A percentile compares a stretch with the other conserved stretches of the same genome.
These are phyloP conservation scores for Heliconius ismenius DNA, from an alignment of 2,888 invertebrate species.

Conservation along the genomic window DNA sequence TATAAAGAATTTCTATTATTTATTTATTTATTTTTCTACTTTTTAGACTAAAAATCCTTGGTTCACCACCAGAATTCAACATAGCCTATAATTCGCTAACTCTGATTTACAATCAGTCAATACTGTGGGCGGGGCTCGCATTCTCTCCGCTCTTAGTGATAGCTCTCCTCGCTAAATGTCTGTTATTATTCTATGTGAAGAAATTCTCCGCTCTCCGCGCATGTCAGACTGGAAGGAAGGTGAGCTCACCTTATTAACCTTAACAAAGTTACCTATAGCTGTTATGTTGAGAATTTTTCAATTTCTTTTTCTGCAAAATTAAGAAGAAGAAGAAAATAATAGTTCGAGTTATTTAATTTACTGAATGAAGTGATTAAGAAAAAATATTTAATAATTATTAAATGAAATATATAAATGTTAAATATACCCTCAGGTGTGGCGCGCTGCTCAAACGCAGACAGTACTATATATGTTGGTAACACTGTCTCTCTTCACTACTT, in stretches of 20 bases:
- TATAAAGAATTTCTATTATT: too few relatives aligned
- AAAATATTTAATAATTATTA: too few relatives aligned
- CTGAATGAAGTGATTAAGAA: too few relatives aligned
- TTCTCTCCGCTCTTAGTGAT: conserved; percentile 87
- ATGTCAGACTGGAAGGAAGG: conserved; percentile 85
- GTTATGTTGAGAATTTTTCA: too few relatives aligned
- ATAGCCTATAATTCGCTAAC: conserved; percentile 89
- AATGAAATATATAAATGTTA: too few relatives aligned
- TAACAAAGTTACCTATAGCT: too few relatives aligned
- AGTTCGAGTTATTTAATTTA: too few relatives aligned
- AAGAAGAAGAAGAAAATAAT: too few relatives aligned
- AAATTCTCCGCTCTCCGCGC: conserved; percentile 82
- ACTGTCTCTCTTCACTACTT: conserved; percentile 83
- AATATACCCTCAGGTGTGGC: conserved; percentile 63
- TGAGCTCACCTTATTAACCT: conserved; percentile 37
- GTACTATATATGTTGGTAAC: conserved; percentile 86
- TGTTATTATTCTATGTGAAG: conserved; percentile 87
- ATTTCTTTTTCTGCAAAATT: too few relatives aligned
- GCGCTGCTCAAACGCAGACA: conserved; percentile 89
- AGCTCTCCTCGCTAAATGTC: conserved; percentile 85
- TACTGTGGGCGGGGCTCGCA: conserved; percentile 89
- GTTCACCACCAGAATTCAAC: conserved; percentile 85
- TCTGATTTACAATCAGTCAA: conserved; percentile 89
- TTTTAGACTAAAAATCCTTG: conserved; percentile 52
- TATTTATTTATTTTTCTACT: conserved; percentile 15